Percentiles rank a stretch among this genome's conserved stretches.
Conservation (phyloP, 1,140 invertebrate species). For the Drosophila subobscura region DNA sequence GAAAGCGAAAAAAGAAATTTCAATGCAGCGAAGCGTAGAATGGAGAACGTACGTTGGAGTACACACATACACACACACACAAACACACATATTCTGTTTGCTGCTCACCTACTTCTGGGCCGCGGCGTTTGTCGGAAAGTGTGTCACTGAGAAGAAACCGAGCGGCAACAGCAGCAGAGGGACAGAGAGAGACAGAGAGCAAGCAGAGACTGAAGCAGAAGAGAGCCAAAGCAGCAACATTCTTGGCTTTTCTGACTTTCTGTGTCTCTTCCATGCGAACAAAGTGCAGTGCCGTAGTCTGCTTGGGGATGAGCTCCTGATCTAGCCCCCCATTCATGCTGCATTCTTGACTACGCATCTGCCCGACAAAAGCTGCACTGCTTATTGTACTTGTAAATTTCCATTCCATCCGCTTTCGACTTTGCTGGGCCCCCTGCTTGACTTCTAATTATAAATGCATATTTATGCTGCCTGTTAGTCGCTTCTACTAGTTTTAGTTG, state of each 20-base stretch:
- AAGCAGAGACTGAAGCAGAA: conserved; percentile 40
- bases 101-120: conserved; percentile 68
- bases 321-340: background rate
- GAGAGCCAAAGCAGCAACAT: conserved; percentile 57
- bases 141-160: conserved; percentile 62
- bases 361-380: conserved; percentile 12
- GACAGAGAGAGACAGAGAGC: conserved; percentile 14
- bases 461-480: conserved; percentile 41
- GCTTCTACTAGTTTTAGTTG: conserved; percentile 7
- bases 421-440: conserved; percentile 11
- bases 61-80: conserved; percentile 22
- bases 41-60: conserved; percentile 58
- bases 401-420: conserved; percentile 18
- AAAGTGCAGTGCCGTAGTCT: conserved; percentile 1
- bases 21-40: conserved; percentile 76
- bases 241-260: conserved; percentile 61
- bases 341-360: conserved; percentile 24
- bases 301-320: background rate
- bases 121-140: conserved; percentile 51
- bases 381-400: conserved; percentile 19
- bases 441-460: conserved; percentile 54
- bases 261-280: conserved; percentile 36
- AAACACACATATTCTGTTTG: conserved; percentile 27
- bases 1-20: conserved; percentile 82
- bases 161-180: background rate